A percentile compares a stretch with the other conserved stretches of the same genome.
Conservation (phyloP, 2,888 invertebrate genomes). For the Melipona beecheii region DNA sequence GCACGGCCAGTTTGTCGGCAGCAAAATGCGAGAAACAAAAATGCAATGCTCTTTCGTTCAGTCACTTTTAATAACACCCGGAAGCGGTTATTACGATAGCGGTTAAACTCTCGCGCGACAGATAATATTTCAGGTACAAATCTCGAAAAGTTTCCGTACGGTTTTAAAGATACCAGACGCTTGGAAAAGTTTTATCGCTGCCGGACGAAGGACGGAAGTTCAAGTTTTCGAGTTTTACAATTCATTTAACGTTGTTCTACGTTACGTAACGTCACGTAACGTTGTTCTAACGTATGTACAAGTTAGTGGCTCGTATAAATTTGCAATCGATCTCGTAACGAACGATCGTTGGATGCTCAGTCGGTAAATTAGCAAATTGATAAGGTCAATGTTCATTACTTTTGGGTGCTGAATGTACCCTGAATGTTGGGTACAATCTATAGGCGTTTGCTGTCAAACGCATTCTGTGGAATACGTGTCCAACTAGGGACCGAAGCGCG, state of each 20-base stretch:
- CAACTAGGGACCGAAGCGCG: constrained; percentile 3
- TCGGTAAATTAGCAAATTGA: constrained; percentile 36
- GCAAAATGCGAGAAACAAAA: background rate
- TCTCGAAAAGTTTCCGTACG: constrained; percentile 8
- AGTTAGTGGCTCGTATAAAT: background rate
- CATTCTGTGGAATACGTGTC: constrained; percentile 48
- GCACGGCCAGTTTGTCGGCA: background rate
- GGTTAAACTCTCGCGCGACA: background rate
- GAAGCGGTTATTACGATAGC: background rate
- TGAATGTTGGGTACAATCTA: constrained; percentile 69
- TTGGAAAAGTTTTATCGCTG: constrained; percentile 15
- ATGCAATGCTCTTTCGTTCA: background rate
- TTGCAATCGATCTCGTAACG: background rate
- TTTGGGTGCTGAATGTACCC: constrained; percentile 58
- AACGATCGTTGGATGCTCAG: constrained; percentile 15
- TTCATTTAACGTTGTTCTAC: background rate
- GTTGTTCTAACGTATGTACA: background rate
- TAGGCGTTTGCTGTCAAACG: constrained; percentile 71
- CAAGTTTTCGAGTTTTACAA: background rate
- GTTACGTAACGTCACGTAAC: background rate
- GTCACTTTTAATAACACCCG: constrained; percentile 5
- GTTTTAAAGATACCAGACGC: constrained; percentile 27
- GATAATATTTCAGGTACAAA: constrained; percentile 21
- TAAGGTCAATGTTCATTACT: constrained; percentile 54
- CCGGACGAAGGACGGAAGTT: background rate